Percentiles rank a stretch among this genome's conserved stretches.
Evolutionary conservation across 2,797 vertebrate species (phyloP).

Genomic region (Helicolenus hilgendorfi): DNA sequence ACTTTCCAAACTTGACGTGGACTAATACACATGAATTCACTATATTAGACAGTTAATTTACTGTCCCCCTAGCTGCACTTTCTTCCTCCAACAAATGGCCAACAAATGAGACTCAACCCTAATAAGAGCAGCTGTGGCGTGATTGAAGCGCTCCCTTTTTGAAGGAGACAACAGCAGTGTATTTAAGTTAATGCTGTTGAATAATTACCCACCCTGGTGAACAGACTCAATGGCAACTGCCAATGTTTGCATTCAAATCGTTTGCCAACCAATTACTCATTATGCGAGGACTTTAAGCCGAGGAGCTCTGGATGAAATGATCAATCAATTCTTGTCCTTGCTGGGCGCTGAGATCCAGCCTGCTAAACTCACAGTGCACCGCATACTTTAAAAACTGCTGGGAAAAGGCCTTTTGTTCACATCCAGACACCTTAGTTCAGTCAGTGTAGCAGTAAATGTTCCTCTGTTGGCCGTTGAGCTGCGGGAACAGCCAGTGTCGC

Average conservation of each 20-base stretch:
- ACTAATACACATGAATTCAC: constrained; percentile 13
- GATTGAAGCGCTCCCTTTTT: constrained; percentile 58
- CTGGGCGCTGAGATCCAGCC: constrained; percentile 1
- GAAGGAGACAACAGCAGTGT: constrained; percentile 36
- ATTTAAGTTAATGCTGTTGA: constrained; percentile 69
- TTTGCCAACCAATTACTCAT: constrained; percentile 68
- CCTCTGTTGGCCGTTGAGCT: constrained; percentile 45
- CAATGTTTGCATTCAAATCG: constrained; percentile 64
- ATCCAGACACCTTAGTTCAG: constrained; percentile 30
- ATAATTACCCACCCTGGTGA: constrained; percentile 61
- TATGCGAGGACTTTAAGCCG: constrained; percentile 47
- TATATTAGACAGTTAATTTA: constrained; percentile 37
- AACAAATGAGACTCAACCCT: constrained; percentile 40
- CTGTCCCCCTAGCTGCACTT: not conserved
- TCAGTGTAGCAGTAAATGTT: constrained; percentile 40
- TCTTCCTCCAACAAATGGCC: constrained; percentile 22
- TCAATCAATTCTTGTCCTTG: constrained; percentile 58
- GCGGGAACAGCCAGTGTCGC: constrained; percentile 45
- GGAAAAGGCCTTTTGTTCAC: constrained; percentile 53
- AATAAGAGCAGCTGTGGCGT: constrained; percentile 36
- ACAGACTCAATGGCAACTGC: constrained; percentile 54
- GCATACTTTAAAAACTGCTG: constrained; percentile 47
- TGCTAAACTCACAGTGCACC: constrained; percentile 25
- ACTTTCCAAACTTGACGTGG: constrained; percentile 13
- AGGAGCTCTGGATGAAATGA: constrained; percentile 49